Evolutionary conservation across 2,113 vertebrate genomes (phyloP), one percentile per base, ranked within the genome.

Genomic region (Spea bombifrons): DNA sequence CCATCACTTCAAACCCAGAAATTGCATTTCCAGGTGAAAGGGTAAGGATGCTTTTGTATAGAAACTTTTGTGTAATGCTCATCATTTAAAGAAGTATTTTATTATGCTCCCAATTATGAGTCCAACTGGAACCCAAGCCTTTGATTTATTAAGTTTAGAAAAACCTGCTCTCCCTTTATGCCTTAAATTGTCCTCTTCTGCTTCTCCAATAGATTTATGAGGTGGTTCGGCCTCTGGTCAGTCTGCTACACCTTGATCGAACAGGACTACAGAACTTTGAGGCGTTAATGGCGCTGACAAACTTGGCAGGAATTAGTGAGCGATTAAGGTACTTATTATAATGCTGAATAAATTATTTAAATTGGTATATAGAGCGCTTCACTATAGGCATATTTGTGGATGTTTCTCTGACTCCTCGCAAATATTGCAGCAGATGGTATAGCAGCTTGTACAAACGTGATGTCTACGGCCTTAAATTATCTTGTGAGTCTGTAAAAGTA

Each of bases 21-120:
- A 98, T 99, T 84, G 96, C 94, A 0, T 99, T 99, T 75, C 97
- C 96, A 0, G 97, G 97, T 12, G 97, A 99, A 87, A 89, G 97
- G 87, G 97, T 98, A 13, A 81, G 90, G 17, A 9, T n/a, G 4
- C n/a, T 6, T 53, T 3, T 43, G 17, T 9, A 9, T 43, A 7
- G 13, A 16, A 61, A 0, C n/a, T 6, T 53, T 3, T 43, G 17
- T 9, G 3, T 43, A 63, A 5, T 6, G 15, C 30, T 30, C 30
- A 30, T 30, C 30, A 30, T 30, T 30, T 30, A 30, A 30, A 30
- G 30, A 2, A 30, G 30, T 30, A 30, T n/a, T n/a, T n/a, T n/a
- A n/a, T n/a, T n/a, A n/a, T n/a, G n/a, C n/a, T n/a, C n/a, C n/a
- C n/a, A n/a, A n/a, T n/a, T n/a, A n/a, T n/a, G n/a, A n/a, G n/a